Percentiles rank a stretch among this genome's conserved stretches.
These are phyloP conservation scores for Lamellibrachia luymesi DNA, from an alignment of 1,140 invertebrate genomes.

Conservation along the genomic window DNA sequence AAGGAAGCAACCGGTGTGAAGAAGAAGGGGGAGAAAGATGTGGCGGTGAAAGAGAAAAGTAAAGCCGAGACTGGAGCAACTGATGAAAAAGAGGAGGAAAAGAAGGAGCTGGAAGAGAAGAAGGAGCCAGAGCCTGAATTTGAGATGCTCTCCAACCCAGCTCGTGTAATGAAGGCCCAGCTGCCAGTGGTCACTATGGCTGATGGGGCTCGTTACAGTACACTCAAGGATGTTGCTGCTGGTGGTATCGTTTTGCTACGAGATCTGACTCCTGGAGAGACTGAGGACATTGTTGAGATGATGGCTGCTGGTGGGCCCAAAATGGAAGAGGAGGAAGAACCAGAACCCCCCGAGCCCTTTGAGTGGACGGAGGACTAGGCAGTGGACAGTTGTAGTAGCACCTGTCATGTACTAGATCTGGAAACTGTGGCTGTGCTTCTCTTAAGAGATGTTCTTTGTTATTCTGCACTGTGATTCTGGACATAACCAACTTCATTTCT, in stretches of 20 bases:
- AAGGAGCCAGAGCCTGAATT: constrained; percentile 74
- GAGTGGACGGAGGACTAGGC: constrained; percentile 72
- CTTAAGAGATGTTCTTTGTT: too few relatives aligned
- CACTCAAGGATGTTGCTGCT: constrained; percentile 60
- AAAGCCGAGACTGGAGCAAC: constrained; percentile 43
- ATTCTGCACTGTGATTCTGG: neutral
- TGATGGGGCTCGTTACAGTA: constrained; percentile 19
- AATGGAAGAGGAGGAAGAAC: constrained; percentile 79
- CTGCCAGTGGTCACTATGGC: constrained; percentile 7
- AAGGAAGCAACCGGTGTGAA: constrained; percentile 53
- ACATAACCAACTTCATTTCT: neutral
- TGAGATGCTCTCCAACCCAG: constrained; percentile 92
- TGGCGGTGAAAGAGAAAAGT: constrained; percentile 35
- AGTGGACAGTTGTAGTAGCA: neutral
- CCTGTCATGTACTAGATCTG: too few relatives aligned
- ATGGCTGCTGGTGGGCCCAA: constrained; percentile 28
- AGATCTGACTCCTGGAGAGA: constrained; percentile 18
- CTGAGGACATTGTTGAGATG: constrained; percentile 25
- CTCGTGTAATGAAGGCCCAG: constrained; percentile 89
- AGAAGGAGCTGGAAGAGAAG: constrained; percentile 68
- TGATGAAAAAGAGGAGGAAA: constrained; percentile 55
- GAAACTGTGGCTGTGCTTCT: too few relatives aligned
- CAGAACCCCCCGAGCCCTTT: constrained; percentile 92
- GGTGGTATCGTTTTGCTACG: constrained; percentile 30
- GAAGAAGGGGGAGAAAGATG: constrained; percentile 62